Base-by-base conservation (phyloP, 2,113 vertebrate genomes). In the Stigmatopora nigra region DNA sequence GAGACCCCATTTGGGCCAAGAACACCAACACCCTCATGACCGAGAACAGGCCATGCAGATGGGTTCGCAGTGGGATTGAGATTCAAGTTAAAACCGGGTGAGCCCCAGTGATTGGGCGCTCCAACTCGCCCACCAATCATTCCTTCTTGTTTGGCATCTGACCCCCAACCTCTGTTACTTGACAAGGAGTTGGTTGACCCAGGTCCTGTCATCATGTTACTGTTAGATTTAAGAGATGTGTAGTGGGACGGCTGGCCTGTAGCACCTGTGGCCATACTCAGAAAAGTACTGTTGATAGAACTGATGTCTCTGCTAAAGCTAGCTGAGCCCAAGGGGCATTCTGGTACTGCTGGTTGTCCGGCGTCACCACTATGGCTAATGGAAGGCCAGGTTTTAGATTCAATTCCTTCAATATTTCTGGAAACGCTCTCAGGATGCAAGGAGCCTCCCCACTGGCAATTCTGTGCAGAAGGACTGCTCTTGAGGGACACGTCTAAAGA, bases 1-100 rank as follows among this genome's bases (percentile, higher is more conserved):
- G 84, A 75, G 66, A 82, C 45, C 12, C 78, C 78, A 68, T 71
- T 88, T 22, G 84, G 45, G 58, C 86, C 86, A 70, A 85, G 81
- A 48, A 74, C 71, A 82, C 87, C 71, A 88, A 88, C 90, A 86
- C 91, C 91, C 77, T 99, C 96, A 53, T 99, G 96, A 83, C 96
- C 94, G 9, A 99, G 92, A 72, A 95, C 93, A 79, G 96, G 96
- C 96, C 96, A 99, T 78, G 95, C 96, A 76, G 96, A 93, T 70
- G 96, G 95, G 90, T 99, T 99, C 89, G 95, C 95, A 88, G 90
- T 99, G 66, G 96, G 95, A 72, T 98, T 98, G 83, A 99, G 93
- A 90, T 96, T 98, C 83, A 99, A 92, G 91, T 94, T 95, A 88
- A 93, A 93, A 91, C 79, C 95, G 88, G 95, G 90, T 84, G 94